Base-by-base conservation (phyloP, 2,888 invertebrate species). In the Drosophila suboccidentalis region DNA sequence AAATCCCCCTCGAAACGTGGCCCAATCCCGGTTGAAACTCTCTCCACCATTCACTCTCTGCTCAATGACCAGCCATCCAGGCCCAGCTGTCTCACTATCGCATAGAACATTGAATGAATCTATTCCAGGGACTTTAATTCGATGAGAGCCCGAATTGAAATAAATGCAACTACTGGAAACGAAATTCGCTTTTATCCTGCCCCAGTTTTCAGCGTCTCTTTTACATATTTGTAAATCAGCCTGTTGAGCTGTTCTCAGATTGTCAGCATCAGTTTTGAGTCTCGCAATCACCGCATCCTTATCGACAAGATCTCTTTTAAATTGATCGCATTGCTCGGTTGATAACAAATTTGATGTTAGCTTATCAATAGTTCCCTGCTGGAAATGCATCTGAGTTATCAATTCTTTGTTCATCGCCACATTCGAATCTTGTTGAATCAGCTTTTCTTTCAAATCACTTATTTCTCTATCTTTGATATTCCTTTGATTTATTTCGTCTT, bases 21-120 rank as follows among this genome's bases (percentile, higher is more conserved):
- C 49, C 59, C 59, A 50, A 9, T 50, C 11, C 2, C 15, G 6
- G 1, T 51, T n/a, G 15, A 60, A 60, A 11, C 19, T 32, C 15
- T 29, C 51, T 10, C 8, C 4, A 1, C 50, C 51, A 19, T 41
- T 13, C 0, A 50, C 2, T 4, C 50, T 29, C 8, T 60, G 41
- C 2, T 41, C 32, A 10, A 60, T 50, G 2, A 50, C 41, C 1
- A 9, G 15, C 50, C 59, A 60, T 1, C 51, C 50, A 3, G 41
- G 15, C 8, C 50, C 59, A 10, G 50, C 50, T 3, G 19, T 41
- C 10, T 59, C n/a, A 3, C 2, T 19, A 22, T 50, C 26, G 38
- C 50, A 50, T 6, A 50, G 32, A 4, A 50, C 59, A 19, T 50
- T 9, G 9, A 59, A 50, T 4, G 19, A 3, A n/a, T 41, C 29